Evolutionary conservation across 2,113 vertebrate species (phyloP), one percentile per base, ranked within the genome.

Genomic region (Aix galericulata): DNA sequence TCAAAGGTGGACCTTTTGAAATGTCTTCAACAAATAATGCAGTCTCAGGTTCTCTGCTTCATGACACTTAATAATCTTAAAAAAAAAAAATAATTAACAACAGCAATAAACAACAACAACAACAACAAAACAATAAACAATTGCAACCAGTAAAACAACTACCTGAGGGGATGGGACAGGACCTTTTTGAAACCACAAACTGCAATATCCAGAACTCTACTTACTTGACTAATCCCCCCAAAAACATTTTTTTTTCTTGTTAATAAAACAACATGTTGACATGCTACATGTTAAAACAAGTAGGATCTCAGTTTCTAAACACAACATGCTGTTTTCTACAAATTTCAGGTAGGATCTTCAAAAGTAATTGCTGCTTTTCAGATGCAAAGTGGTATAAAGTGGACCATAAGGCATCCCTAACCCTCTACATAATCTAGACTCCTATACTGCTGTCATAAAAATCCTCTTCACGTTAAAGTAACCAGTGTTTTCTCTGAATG

Each of bases 371-470:
- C 7, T 59, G 42, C 17, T 88, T 88, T 80, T 78, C 8, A 50
- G 32, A 46, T 74, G 26, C 58, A 21, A 17, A 17, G 18, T 63
- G 7, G 5, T 62, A 25, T 59, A 26, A 63, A 64, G 6, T 27
- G 20, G 75, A 42, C 20, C 0, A 0, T 13, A 11, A 86, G 20
- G 8, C 6, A 36, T 5, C 16, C 14, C 3, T 66, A 68, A 52
- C 25, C 13, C 17, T 71, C 31, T 66, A 56, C 8, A 0, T 12
- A 58, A 7, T 25, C 55, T 63, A 27, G 36, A 42, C 13, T 62
- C 23, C 10, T 46, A 1, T 16, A 14, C 22, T 52, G n/a, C 46
- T 84, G 2, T 5, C 21, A 34, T 52, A 38, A 72, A 84, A 82
- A 17, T 53, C 20, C 16, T 36, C 3, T 67, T 4, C 1, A 0